Conservation (phyloP, 1,140 invertebrate genomes). For the Aphelinus certus region DNA sequence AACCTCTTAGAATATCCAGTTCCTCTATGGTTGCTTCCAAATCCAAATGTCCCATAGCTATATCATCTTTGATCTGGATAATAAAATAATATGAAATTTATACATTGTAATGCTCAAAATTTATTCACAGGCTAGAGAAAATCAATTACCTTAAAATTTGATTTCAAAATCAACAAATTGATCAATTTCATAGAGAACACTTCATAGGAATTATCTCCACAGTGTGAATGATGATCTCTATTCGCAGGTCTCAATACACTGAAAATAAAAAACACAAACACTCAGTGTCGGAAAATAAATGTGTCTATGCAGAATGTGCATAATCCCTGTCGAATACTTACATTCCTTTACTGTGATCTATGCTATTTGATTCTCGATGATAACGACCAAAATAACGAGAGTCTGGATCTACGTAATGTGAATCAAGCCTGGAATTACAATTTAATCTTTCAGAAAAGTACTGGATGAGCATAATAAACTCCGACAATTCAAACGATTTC, state of each 20-base stretch:
- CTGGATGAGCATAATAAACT: too few relatives aligned
- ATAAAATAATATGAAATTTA: background rate
- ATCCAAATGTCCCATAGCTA: slow-evolving; percentile 44
- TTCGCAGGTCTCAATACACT: background rate
- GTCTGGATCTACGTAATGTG: too few relatives aligned
- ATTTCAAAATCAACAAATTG: slow-evolving; percentile 47
- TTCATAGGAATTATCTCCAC: slow-evolving; percentile 42
- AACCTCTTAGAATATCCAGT: slow-evolving; percentile 47
- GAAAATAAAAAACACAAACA: background rate
- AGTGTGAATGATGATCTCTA: slow-evolving; percentile 19
- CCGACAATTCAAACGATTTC: too few relatives aligned
- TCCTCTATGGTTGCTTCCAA: slow-evolving; percentile 46
- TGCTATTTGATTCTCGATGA: too few relatives aligned
- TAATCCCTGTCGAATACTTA: too few relatives aligned
- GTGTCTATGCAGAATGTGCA: too few relatives aligned
- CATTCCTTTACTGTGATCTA: too few relatives aligned
- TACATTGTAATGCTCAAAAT: background rate
- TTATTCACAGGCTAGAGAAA: slow-evolving; percentile 1
- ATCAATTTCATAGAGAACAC: slow-evolving; percentile 51
- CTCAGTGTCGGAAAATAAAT: too few relatives aligned
- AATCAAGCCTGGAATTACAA: too few relatives aligned
- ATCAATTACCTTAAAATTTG: slow-evolving; percentile 46
- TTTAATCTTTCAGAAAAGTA: too few relatives aligned
- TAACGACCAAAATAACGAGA: too few relatives aligned
- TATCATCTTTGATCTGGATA: slow-evolving; percentile 44